Evolutionary conservation across 2,888 invertebrate genomes (phyloP), one percentile per base, ranked within the genome.

Genomic region (Thysanoteuthis rhombus): DNA sequence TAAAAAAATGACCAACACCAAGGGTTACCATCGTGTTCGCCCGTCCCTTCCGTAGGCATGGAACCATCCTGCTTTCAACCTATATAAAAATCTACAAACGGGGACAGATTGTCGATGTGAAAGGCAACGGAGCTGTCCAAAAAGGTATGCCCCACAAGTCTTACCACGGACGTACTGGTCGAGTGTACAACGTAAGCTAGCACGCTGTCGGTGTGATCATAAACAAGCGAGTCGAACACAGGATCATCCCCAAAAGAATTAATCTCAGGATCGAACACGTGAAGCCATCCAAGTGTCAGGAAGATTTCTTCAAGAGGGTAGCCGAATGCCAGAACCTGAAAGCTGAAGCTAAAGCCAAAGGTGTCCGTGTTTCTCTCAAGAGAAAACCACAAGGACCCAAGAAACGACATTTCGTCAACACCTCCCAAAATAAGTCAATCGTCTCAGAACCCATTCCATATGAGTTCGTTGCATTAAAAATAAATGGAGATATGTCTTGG

Each of bases 81-180:
- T 99, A 99, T 97, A 98, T 99, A 98, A 98, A 98, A 98, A 98
- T 99, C 95, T 99, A 99, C 98, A 99, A 99, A 98, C 98, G 98
- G 95, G 99, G 99, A 93, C 99, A 99, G 97, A 99, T 99, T 97
- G 99, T 99, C 94, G 99, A 99, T 97, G 98, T 99, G 96, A 99
- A 99, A 98, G 99, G 99, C 95, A 99, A 99, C 97, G 99, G 99
- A 96, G 99, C 99, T 93, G 99, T 99, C 12, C 99, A 99, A 97
- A 99, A 99, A 97, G 99, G 99, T 97, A 99, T 99, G 99, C 99
- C 99, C 94, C 98, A 99, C 98, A 99, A 99, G 97, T 99, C 98
- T 2, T 99, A 99, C 97, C 99, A 99, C 96, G 99, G 99, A 91
- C 99, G 99, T 97, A 99, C 99, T 94, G 99, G 99, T 36, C 98